Evolutionary conservation across 30 jellyfish, hydroid and myxozoan genomes (phyloP).

Genomic region (Aurelia aurita complex sp. Pacific): DNA sequence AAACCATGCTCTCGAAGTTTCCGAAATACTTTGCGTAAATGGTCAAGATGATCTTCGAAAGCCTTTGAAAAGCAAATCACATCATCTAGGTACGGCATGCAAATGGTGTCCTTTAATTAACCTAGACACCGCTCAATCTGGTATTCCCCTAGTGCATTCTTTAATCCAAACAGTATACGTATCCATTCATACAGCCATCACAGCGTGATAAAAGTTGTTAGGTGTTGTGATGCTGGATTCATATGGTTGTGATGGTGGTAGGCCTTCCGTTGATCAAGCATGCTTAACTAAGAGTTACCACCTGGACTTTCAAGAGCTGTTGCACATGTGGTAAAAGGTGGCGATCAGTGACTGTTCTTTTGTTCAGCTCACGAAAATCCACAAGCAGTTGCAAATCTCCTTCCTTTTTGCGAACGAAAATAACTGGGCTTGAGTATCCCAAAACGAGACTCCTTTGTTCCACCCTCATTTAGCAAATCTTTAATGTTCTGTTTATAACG

Average conservation of each 20-base stretch:
- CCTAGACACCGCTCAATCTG: too few species aligned
- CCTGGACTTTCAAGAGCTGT: slow-evolving; percentile 28
- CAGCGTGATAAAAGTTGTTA: background rate
- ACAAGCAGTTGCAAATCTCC: slow-evolving; percentile 41
- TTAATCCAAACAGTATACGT: background rate
- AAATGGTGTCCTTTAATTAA: background rate
- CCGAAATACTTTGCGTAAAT: background rate
- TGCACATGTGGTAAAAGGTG: background rate
- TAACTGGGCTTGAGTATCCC: slow-evolving; percentile 48
- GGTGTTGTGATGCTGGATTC: slow-evolving; percentile 20
- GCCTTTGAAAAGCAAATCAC: slow-evolving; percentile 19
- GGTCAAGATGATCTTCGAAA: slow-evolving; percentile 20
- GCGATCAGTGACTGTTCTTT: slow-evolving; percentile 47
- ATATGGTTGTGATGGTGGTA: slow-evolving; percentile 38
- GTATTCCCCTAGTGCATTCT: too few species aligned
- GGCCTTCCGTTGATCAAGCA: slow-evolving; percentile 54
- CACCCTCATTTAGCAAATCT: slow-evolving; percentile 45
- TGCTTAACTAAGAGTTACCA: slow-evolving; percentile 53
- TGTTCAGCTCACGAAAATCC: slow-evolving; percentile 45
- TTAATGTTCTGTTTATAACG: slow-evolving; percentile 33
- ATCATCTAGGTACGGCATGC: slow-evolving; percentile 30
- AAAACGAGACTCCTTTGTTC: slow-evolving; percentile 33
- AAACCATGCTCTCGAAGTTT: slow-evolving; percentile 6
- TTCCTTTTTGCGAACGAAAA: slow-evolving; percentile 15
- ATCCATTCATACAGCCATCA: slow-evolving; percentile 65